These are phyloP conservation scores for Pseudomyrmex cubaensis DNA, from an alignment of 1,140 invertebrate species.

Conservation along the genomic window DNA sequence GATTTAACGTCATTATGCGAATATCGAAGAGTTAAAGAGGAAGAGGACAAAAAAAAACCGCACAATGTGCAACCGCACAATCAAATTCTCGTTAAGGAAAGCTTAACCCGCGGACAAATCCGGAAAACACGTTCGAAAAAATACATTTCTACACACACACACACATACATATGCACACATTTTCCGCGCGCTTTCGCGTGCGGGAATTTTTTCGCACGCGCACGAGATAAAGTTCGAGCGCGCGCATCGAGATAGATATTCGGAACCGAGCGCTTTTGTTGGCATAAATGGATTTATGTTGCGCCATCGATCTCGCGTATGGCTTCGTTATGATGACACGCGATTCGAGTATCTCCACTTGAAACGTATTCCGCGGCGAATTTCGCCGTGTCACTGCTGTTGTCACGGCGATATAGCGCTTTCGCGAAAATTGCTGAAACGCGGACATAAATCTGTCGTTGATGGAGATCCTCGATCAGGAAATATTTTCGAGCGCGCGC, in stretches of 20 bases:
- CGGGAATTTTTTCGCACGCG: not conserved
- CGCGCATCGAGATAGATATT: conserved; percentile 56
- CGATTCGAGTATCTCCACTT: conserved; percentile 62
- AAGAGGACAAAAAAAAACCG: not conserved
- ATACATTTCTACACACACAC: conserved; percentile 39
- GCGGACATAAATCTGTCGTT: conserved; percentile 58
- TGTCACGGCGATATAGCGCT: conserved; percentile 56
- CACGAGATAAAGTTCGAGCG: conserved; percentile 23
- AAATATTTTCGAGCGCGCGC: conserved; percentile 47
- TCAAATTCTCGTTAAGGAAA: conserved; percentile 38
- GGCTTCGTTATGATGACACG: conserved; percentile 62
- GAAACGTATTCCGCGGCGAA: conserved; percentile 57
- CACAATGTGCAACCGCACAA: not conserved
- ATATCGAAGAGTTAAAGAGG: not conserved
- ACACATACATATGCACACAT: not conserved
- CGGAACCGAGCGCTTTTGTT: conserved; percentile 54
- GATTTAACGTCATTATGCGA: not conserved
- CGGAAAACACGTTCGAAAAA: conserved; percentile 18
- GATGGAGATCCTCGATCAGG: conserved; percentile 56
- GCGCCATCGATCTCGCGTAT: conserved; percentile 58
- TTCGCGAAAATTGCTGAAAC: conserved; percentile 60
- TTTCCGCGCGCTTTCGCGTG: not conserved
- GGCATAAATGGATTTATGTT: conserved; percentile 62
- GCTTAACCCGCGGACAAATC: not conserved
- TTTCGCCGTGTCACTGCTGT: conserved; percentile 55